Conservation (phyloP, 2,113 vertebrate genomes). For the Progne subis region DNA sequence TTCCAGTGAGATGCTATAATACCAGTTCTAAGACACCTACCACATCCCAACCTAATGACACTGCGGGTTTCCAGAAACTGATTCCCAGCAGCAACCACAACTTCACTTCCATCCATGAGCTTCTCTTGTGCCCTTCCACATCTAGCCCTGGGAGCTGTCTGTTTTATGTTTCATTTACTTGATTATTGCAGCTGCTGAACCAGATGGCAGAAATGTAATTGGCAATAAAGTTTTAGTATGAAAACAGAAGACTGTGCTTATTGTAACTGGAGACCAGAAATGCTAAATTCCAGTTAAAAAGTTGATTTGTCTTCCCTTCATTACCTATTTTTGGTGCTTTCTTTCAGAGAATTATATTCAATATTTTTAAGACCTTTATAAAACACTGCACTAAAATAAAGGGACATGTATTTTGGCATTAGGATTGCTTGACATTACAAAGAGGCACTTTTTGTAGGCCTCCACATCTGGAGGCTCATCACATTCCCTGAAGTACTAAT, state of each 20-base stretch:
- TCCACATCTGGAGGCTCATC: not conserved
- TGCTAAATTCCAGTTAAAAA: not conserved
- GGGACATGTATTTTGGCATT: rapidly evolving
- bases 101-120: not conserved
- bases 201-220: not conserved
- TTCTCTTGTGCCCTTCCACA: not conserved
- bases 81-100: not conserved
- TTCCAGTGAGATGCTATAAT: not conserved
- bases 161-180: not conserved
- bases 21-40: not conserved
- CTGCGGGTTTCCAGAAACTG: not conserved
- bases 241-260: not conserved
- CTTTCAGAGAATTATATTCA: not conserved
- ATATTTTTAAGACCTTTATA: not conserved
- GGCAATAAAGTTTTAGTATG: not conserved
- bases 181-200: not conserved
- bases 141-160: not conserved
- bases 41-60: not conserved
- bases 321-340: not conserved
- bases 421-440: not conserved
- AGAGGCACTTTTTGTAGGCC: not conserved
- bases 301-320: not conserved
- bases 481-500: not conserved
- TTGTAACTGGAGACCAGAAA: not conserved
- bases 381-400: not conserved